Base-by-base conservation (phyloP, 2,797 vertebrate species). In the Gallinago nigripennis region DNA sequence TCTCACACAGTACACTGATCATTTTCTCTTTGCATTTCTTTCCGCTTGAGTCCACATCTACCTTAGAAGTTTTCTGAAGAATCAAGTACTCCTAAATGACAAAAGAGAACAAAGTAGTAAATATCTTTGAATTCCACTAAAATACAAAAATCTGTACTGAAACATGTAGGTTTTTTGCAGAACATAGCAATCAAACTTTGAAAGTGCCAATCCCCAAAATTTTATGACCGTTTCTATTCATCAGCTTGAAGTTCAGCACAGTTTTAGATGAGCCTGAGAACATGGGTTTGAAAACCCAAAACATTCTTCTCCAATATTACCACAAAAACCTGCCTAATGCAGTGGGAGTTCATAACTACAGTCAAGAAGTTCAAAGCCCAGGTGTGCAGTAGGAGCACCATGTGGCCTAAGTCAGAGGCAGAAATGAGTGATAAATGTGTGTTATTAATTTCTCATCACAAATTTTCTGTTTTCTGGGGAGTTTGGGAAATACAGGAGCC, bases 1-100 rank as follows among this genome's bases (percentile, higher is more conserved):
- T 90, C 96, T 99, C 98, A 73, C 94, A 98, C 14, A 99, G 98
- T 71, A 99, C 97, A 86, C 98, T 98, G 94, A 99, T 98, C 98
- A 98, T 99, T 97, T 98, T 99, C 97, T 99, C 99, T 97, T 97
- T 99, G 97, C 98, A 99, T 95, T 98, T 99, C 97, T 97, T 99
- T 96, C 98, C 98, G 43, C 98, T 98, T 75, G 98, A 98, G 96
- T 99, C 98, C 95, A 99, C 98, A 85, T 99, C 99, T 46, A 99
- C 98, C 95, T 98, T 99, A 75, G 97, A 98, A 15, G 98, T 98
- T 98, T 98, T 99, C 93, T 99, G 98, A 85, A 98, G 98, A 92
- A 97, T 82, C 94, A 98, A 94, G 90, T 98, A 99, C 68, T 99
- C 98, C 99, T 99, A 95, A 82, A 95, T 37, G 61, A 97, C 64